Evolutionary conservation across 1,140 invertebrate species (phyloP), one percentile per base, ranked within the genome.

Genomic region (Oppia nitens): DNA sequence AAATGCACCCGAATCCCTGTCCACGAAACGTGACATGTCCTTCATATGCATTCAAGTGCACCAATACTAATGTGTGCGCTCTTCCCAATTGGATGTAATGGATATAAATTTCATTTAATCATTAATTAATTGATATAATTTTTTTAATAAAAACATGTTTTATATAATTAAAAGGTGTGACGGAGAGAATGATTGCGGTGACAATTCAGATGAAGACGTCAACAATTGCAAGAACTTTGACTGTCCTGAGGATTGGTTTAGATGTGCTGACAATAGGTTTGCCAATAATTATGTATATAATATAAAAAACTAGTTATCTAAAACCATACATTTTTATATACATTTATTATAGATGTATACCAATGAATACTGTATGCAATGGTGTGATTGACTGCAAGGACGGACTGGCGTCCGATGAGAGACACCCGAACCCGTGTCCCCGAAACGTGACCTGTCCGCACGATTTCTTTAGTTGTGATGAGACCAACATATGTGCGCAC

Each of bases 341-440:
- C 40, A 50, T 49, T 3, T 23, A 52, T 53, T 47, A 4, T 32
- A 56, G 55, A 20, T 57, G 56, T 50, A 57, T 57, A 20, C 47
- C 47, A n/a, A 50, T 48, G 12, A 57, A 24, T 25, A 40, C 26
- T 26, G 27, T 52, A 50, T 57, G 56, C 27, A 50, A 57, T 23
- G 56, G 56, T 2, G 56, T 57, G 17, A 50, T 57, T 20, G 47
- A 57, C 27, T 57, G 56, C 25, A 51, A 49, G 20, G 56, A 57
- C 28, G 56, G 56, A 9, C 23, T 57, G 2, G 56, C 56, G 9
- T 57, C 56, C 2, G 56, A 57, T 50, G 56, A 57, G 25, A 2
- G 56, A 57, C 56, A 57, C 48, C 56, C 56, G 25, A 26, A 50
- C 24, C 56, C 56, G n/a, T 57, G 56, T 52, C 56, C 56, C 14